A percentile compares a stretch with the other conserved stretches of the same genome.
Conservation (phyloP, 2,797 vertebrate genomes). For the Chaenodraco wilsoni region DNA sequence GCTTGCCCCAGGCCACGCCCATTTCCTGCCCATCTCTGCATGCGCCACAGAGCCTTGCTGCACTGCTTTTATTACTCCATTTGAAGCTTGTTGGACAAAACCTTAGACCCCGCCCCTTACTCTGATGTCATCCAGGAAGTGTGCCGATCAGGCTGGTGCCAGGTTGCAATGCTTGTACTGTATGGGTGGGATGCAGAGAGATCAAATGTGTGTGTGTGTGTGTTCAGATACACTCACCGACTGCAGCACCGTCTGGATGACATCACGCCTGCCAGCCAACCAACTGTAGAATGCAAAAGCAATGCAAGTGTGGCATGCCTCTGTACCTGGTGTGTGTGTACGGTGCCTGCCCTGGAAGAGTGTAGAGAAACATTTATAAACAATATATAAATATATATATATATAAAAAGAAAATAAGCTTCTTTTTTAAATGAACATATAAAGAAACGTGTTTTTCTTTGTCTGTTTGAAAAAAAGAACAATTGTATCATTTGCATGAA, state of each 20-base stretch:
- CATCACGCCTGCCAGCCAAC: slow-evolving; percentile 88
- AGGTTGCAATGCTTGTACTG: slow-evolving; percentile 25
- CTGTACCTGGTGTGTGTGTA: slow-evolving; percentile 90
- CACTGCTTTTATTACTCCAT: slow-evolving; percentile 81
- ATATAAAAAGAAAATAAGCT: slow-evolving; percentile 82
- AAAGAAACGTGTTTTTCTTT: slow-evolving; percentile 89
- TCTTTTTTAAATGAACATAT: slow-evolving; percentile 88
- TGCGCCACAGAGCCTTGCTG: slow-evolving; percentile 86
- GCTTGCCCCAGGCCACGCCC: slow-evolving; percentile 25
- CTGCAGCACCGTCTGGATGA: slow-evolving; percentile 83
- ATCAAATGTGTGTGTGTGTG: slow-evolving; percentile 12
- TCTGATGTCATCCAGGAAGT: slow-evolving; percentile 85
- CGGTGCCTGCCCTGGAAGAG: slow-evolving; percentile 89
- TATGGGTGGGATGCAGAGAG: slow-evolving; percentile 21
- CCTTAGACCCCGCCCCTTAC: slow-evolving; percentile 51
- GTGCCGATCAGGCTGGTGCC: slow-evolving; percentile 69
- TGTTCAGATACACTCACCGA: slow-evolving; percentile 48
- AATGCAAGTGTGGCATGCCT: slow-evolving; percentile 94
- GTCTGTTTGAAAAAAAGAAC: slow-evolving; percentile 83
- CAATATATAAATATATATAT: slow-evolving; percentile 39
- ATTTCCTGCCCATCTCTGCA: slow-evolving; percentile 79
- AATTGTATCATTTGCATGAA: slow-evolving; percentile 92
- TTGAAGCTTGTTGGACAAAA: slow-evolving; percentile 81
- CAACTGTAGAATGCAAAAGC: slow-evolving; percentile 93
- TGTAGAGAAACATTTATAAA: slow-evolving; percentile 70